These are phyloP conservation scores for Phaethon lepturus DNA, from an alignment of 2,113 vertebrate species.

Conservation along the genomic window DNA sequence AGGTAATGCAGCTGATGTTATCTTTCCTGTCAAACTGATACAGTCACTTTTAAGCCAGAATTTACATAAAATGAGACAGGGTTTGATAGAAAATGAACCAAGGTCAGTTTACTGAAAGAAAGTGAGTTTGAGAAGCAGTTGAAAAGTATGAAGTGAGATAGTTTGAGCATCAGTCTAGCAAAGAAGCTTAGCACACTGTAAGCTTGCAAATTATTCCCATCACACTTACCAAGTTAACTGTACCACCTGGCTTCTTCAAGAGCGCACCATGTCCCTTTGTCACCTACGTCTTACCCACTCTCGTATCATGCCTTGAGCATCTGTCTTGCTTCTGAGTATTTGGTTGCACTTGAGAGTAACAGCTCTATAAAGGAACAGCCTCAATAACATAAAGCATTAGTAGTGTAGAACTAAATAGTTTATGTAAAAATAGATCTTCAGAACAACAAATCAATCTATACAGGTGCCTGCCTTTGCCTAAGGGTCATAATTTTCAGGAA, in stretches of 20 bases:
- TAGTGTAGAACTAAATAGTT: not conserved
- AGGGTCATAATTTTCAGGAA: not conserved
- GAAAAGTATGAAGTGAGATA: not conserved
- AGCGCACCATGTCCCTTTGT: not conserved
- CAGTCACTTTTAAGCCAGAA: not conserved
- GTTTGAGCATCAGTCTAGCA: not conserved
- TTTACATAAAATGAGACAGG: not conserved
- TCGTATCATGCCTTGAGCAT: not conserved
- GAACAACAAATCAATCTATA: not conserved
- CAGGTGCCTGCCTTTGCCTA: not conserved
- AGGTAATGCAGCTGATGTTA: not conserved
- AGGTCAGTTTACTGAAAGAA: not conserved
- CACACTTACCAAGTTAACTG: not conserved
- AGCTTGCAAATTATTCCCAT: not conserved
- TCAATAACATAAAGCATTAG: not conserved
- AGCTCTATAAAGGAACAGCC: not conserved
- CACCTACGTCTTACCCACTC: not conserved
- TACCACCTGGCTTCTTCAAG: not conserved
- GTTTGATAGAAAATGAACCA: not conserved
- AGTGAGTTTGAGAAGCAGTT: not conserved
- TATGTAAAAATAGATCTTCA: conserved; percentile 5
- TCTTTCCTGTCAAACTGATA: not conserved
- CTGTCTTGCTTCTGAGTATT: not conserved
- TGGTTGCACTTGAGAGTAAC: not conserved
- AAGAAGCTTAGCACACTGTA: not conserved